phyloP scores from a whole-genome alignment of 2,888 invertebrate species.

The Erebia aethiops region DNA sequence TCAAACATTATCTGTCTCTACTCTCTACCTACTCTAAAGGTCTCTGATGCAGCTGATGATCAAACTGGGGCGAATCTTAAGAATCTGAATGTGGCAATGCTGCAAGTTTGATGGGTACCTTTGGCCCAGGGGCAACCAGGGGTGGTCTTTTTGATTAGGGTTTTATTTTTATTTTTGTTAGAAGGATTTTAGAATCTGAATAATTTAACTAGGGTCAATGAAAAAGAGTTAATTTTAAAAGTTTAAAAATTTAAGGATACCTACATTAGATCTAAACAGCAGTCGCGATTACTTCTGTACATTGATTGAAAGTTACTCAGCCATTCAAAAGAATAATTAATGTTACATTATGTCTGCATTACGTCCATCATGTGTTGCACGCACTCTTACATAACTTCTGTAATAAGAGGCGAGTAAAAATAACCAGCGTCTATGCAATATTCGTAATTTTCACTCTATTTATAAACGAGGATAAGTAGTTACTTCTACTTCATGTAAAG shows the following conservation, averaged over 20 bases:
- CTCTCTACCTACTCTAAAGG: too few relatives aligned
- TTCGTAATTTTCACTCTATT: neutral
- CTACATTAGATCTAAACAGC: conserved; percentile 8
- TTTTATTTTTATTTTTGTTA: too few relatives aligned
- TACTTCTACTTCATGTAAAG: too few relatives aligned
- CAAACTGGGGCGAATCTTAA: too few relatives aligned
- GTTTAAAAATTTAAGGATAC: neutral
- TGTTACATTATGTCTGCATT: conserved; percentile 36
- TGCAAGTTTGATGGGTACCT: too few relatives aligned
- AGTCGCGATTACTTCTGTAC: conserved; percentile 14
- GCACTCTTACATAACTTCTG: conserved; percentile 35
- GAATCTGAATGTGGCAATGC: too few relatives aligned
- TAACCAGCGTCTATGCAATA: neutral
- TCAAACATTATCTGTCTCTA: too few relatives aligned
- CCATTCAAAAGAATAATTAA: conserved; percentile 32
- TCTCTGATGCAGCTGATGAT: too few relatives aligned
- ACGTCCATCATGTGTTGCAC: conserved; percentile 38
- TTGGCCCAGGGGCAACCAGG: too few relatives aligned
- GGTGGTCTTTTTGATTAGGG: too few relatives aligned
- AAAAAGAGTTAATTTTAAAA: neutral
- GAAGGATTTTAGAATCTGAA: too few relatives aligned
- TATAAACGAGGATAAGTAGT: neutral
- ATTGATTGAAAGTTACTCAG: conserved; percentile 35
- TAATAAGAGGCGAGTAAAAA: conserved; percentile 32
- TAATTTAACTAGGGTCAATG: neutral